Percentiles rank a stretch among this genome's conserved stretches.
Conservation (phyloP, 2,888 invertebrate genomes). For the Apoda limacodes region DNA sequence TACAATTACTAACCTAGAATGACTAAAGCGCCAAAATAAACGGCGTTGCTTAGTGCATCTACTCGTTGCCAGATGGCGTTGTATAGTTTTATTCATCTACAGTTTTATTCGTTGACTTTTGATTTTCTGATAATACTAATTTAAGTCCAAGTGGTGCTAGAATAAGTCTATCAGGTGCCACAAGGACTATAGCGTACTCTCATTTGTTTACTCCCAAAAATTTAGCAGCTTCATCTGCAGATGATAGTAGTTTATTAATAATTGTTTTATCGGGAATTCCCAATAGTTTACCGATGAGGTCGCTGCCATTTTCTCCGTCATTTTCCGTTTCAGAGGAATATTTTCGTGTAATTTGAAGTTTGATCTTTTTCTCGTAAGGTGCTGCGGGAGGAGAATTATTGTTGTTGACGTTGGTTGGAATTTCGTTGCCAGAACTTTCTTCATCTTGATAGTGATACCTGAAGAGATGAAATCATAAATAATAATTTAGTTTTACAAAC, state of each 20-base stretch:
- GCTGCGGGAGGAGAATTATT: slow-evolving; percentile 68
- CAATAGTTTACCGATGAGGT: slow-evolving; percentile 89
- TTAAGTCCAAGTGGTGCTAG: slow-evolving; percentile 61
- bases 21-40: too few relatives aligned
- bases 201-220: slow-evolving; percentile 85
- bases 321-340: slow-evolving; percentile 62
- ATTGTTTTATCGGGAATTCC: slow-evolving; percentile 89
- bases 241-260: slow-evolving; percentile 85
- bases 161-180: slow-evolving; percentile 56
- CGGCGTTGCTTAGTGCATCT: slow-evolving; percentile 25
- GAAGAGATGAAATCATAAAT: slow-evolving; percentile 16
- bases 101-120: slow-evolving; percentile 25
- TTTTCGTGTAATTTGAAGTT: slow-evolving; percentile 59
- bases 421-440: slow-evolving; percentile 55
- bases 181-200: slow-evolving; percentile 67
- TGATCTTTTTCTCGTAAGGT: slow-evolving; percentile 66
- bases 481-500: too few relatives aligned
- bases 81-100: slow-evolving; percentile 26
- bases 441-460: slow-evolving; percentile 59
- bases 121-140: slow-evolving; percentile 31
- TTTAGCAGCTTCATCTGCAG: slow-evolving; percentile 88
- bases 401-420: slow-evolving; percentile 63
- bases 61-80: slow-evolving; percentile 45
- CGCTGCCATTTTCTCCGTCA: slow-evolving; percentile 72
- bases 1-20: too few relatives aligned